Percentiles rank a stretch among this genome's conserved stretches.
Evolutionary conservation across 2,797 vertebrate genomes (phyloP).

Genomic region (Chelon auratus): DNA sequence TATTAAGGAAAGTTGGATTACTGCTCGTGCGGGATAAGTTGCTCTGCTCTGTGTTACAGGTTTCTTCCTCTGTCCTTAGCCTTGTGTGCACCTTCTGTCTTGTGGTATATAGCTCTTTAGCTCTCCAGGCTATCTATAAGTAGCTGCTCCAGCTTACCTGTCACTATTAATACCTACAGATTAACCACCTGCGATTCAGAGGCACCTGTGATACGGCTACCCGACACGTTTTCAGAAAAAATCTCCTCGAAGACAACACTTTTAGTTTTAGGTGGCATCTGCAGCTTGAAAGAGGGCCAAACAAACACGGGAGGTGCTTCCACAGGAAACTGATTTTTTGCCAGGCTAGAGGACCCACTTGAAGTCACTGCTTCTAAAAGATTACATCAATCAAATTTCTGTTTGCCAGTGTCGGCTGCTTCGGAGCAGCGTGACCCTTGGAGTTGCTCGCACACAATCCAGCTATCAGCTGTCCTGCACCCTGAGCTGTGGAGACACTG

Average conservation of each 20-base stretch:
- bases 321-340: slow-evolving; percentile 1
- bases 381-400: slow-evolving; percentile 32
- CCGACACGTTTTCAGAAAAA: slow-evolving; percentile 75
- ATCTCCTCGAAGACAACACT: slow-evolving; percentile 54
- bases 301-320: neutral
- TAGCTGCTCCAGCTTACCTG: slow-evolving; percentile 80
- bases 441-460: slow-evolving; percentile 41
- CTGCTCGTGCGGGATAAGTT: neutral
- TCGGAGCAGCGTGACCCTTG: slow-evolving; percentile 36
- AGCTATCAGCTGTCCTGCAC: slow-evolving; percentile 47
- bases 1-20: neutral
- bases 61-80: slow-evolving; percentile 26
- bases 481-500: slow-evolving; percentile 17
- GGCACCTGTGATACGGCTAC: slow-evolving; percentile 72
- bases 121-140: slow-evolving; percentile 78
- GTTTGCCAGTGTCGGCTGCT: slow-evolving; percentile 32
- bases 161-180: slow-evolving; percentile 82
- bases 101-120: slow-evolving; percentile 74
- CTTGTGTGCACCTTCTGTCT: slow-evolving; percentile 56
- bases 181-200: slow-evolving; percentile 76
- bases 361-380: slow-evolving; percentile 19
- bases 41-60: neutral
- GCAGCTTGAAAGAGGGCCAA: neutral
- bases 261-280: slow-evolving; percentile 9
- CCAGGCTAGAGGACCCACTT: slow-evolving; percentile 21